Percentiles rank a stretch among this genome's conserved stretches.
Evolutionary conservation across 2,113 vertebrate species (phyloP).

Genomic region (Gobio gobio): DNA sequence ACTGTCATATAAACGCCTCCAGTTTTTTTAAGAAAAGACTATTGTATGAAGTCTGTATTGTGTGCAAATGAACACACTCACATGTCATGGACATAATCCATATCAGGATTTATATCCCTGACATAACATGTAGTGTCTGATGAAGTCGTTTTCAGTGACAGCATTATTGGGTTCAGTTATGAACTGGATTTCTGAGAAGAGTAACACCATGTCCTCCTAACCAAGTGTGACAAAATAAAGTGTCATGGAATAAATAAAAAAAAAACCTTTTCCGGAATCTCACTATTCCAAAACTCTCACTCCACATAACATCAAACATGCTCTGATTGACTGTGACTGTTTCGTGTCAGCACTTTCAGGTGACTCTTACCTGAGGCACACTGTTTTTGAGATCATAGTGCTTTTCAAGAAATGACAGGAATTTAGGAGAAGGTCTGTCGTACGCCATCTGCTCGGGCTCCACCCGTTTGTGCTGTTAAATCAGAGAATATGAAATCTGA

Average conservation of each 20-base stretch:
- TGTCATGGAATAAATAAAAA: background rate
- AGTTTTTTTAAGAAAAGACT: background rate
- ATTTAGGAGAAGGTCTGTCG: conserved; percentile 87
- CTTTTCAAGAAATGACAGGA: conserved; percentile 86
- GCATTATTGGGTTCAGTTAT: too few relatives aligned
- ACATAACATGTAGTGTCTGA: background rate
- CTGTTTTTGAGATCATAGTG: conserved; percentile 82
- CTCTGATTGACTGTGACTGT: background rate
- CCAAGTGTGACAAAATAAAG: background rate
- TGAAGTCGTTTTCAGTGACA: background rate
- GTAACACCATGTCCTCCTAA: background rate
- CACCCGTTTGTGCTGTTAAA: conserved; percentile 79
- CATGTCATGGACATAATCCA: background rate
- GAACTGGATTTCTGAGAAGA: background rate
- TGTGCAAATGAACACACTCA: background rate
- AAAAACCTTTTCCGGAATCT: background rate
- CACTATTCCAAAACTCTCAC: background rate
- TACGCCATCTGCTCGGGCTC: conserved; percentile 85
- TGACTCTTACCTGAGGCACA: conserved; percentile 84
- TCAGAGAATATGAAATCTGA: conserved; percentile 31
- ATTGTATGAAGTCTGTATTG: background rate
- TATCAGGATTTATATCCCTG: background rate
- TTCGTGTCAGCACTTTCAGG: background rate
- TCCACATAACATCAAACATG: background rate
- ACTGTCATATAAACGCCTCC: background rate